Conservation (phyloP, 2,797 vertebrate species). For the Pangasius djambal region DNA sequence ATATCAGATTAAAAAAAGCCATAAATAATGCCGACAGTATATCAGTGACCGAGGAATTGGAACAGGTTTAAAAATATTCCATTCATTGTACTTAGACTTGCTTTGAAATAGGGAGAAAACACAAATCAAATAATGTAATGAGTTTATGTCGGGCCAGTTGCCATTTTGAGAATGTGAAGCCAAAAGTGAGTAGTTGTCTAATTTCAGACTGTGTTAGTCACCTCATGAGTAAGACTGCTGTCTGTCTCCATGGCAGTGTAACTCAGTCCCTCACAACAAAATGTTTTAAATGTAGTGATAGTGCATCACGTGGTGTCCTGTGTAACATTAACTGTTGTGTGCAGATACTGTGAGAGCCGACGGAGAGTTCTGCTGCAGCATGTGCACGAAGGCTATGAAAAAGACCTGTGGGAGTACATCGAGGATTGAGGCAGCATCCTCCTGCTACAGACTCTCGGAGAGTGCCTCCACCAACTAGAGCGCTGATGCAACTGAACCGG, state of each 20-base stretch:
- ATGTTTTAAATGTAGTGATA: not conserved
- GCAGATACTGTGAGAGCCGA: slow-evolving; percentile 99
- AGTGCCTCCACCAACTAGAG: slow-evolving; percentile 91
- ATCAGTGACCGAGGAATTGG: not conserved
- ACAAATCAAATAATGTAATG: not conserved
- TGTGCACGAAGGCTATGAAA: slow-evolving; percentile 99
- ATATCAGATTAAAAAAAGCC: not conserved
- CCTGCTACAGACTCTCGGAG: slow-evolving; percentile 76
- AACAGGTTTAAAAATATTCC: not conserved
- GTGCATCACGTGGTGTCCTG: not conserved
- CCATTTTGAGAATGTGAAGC: not conserved
- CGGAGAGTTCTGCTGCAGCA: slow-evolving; percentile 98
- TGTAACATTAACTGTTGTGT: slow-evolving; percentile 42
- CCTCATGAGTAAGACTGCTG: not conserved
- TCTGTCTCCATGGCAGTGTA: not conserved
- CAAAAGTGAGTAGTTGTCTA: not conserved
- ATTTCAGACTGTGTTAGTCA: slow-evolving; percentile 2
- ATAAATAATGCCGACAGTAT: not conserved
- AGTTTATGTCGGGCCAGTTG: not conserved
- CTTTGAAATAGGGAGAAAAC: not conserved
- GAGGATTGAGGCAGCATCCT: slow-evolving; percentile 93
- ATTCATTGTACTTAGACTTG: not conserved
- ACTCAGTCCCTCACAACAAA: not conserved
- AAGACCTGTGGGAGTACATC: slow-evolving; percentile 99
- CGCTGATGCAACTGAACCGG: slow-evolving; percentile 89